Evolutionary conservation across 1,140 invertebrate genomes (phyloP).

Genomic region (Lutraria rhynchaena): DNA sequence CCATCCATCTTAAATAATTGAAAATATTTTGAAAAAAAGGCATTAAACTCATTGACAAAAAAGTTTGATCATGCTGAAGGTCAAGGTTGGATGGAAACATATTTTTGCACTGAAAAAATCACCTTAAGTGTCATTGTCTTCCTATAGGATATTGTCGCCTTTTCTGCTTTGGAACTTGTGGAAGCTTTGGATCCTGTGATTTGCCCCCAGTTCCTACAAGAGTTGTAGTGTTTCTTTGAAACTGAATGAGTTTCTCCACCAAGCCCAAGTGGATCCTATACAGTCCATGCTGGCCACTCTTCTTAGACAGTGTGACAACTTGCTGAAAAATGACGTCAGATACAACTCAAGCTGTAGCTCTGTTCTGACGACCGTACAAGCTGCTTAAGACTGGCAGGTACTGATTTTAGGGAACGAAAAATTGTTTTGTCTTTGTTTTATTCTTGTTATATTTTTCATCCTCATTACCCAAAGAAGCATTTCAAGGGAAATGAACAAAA

Average conservation of each 20-base stretch:
- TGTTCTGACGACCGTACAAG: constrained; percentile 64
- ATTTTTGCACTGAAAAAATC: too few species aligned
- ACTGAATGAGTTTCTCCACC: constrained; percentile 69
- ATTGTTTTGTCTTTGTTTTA: too few species aligned
- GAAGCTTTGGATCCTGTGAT: constrained; percentile 74
- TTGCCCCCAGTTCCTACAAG: constrained; percentile 76
- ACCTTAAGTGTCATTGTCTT: too few species aligned
- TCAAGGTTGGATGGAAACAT: too few species aligned
- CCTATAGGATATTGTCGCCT: constrained; percentile 71
- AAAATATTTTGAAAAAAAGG: too few species aligned
- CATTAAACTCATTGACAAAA: too few species aligned
- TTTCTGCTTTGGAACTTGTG: constrained; percentile 74
- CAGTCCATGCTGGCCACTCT: constrained; percentile 76
- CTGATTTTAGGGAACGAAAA: too few species aligned
- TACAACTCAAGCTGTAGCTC: constrained; percentile 68
- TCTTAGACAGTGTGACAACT: constrained; percentile 70
- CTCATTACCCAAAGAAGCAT: too few species aligned
- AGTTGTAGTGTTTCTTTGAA: constrained; percentile 75
- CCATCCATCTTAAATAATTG: too few species aligned
- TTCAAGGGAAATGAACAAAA: too few species aligned
- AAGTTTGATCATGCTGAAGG: too few species aligned
- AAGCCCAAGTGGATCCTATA: constrained; percentile 75
- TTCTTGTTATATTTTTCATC: too few species aligned
- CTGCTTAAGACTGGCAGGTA: constrained; percentile 74
- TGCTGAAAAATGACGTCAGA: constrained; percentile 67